Conservation (phyloP, 37 sponge, comb jelly and placozoan genomes). For the Bolinopsis microptera region DNA sequence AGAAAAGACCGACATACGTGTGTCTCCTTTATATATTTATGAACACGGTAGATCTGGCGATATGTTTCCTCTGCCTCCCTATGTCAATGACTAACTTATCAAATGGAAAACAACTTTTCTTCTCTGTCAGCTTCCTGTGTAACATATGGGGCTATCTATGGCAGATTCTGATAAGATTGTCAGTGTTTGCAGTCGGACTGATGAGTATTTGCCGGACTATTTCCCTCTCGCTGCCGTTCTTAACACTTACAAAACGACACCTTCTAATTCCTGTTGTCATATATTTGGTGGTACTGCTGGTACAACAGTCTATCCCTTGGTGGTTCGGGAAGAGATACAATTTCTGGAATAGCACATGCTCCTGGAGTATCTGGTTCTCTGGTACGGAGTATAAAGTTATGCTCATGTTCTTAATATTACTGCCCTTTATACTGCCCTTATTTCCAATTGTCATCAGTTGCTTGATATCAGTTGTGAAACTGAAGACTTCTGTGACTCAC, state of each 20-base stretch:
- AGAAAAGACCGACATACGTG: neutral
- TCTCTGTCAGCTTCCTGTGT: slow-evolving; percentile 28
- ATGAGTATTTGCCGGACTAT: slow-evolving; percentile 48
- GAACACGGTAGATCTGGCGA: slow-evolving; percentile 31
- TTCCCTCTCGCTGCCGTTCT: neutral
- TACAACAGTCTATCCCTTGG: slow-evolving; percentile 44
- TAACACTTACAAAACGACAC: neutral
- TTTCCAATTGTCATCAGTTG: slow-evolving; percentile 57
- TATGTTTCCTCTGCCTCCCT: slow-evolving; percentile 40
- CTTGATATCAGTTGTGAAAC: neutral
- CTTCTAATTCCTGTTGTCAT: neutral
- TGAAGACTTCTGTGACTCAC: neutral
- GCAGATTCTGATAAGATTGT: neutral
- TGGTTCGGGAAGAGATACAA: slow-evolving; percentile 40
- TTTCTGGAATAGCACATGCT: neutral
- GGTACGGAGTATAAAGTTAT: neutral
- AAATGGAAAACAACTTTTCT: neutral
- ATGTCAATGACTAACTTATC: neutral
- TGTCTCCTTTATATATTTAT: slow-evolving; percentile 39
- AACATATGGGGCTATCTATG: neutral
- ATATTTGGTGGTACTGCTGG: slow-evolving; percentile 18
- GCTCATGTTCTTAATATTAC: neutral
- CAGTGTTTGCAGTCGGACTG: slow-evolving; percentile 30
- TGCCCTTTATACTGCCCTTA: slow-evolving; percentile 28
- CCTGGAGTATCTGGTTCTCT: neutral